A percentile compares a stretch with the other conserved stretches of the same genome.
Conservation (phyloP, 2,113 vertebrate genomes). For the Etheostoma cragini region DNA sequence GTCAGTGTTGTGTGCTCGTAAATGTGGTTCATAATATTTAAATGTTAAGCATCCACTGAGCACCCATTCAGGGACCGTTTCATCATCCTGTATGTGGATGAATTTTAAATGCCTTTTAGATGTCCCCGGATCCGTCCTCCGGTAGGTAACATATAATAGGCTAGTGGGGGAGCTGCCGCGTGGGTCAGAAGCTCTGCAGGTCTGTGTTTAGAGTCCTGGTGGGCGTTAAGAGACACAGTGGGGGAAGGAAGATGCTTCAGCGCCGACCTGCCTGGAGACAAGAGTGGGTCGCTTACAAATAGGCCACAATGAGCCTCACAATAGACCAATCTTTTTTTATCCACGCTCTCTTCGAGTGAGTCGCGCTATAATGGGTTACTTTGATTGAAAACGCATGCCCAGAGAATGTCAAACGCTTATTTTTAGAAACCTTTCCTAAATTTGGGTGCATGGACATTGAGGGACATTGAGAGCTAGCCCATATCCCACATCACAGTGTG, state of each 20-base stretch:
- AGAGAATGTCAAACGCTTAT: not conserved
- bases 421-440: constrained; percentile 20
- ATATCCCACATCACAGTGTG: not conserved
- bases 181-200: constrained; percentile 54
- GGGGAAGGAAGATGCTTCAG: constrained; percentile 26
- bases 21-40: not conserved
- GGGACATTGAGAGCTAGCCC: constrained; percentile 31
- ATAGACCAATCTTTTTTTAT: not conserved
- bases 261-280: constrained; percentile 24
- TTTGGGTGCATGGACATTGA: constrained; percentile 8
- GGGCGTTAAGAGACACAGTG: constrained; percentile 54
- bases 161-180: constrained; percentile 32
- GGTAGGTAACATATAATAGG: constrained; percentile 23
- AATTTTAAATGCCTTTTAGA: not conserved
- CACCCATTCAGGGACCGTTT: not conserved
- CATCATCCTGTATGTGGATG: not conserved
- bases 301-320: constrained; percentile 27
- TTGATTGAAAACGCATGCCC: not conserved
- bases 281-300: constrained; percentile 38
- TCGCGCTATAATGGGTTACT: not conserved
- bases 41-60: not conserved
- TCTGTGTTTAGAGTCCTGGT: constrained; percentile 67
- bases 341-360: not conserved
- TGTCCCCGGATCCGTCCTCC: constrained; percentile 1
- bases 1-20: not conserved